These are phyloP conservation scores for Lethocerus indicus DNA, from an alignment of 1,140 invertebrate genomes.

Conservation along the genomic window DNA sequence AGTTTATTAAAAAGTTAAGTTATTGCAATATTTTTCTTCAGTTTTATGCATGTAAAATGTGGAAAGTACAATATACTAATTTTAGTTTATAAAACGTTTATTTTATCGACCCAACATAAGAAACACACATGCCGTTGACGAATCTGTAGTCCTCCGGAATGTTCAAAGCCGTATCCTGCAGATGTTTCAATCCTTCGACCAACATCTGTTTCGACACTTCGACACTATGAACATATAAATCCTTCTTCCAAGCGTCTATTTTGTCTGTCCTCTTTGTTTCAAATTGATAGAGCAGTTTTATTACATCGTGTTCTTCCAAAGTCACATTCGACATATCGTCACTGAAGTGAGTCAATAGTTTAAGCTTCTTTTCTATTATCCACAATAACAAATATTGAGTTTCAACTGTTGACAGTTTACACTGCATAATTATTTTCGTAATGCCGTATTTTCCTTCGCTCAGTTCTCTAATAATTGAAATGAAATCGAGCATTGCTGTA, in stretches of 20 bases:
- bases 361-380: constrained; percentile 4
- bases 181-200: neutral
- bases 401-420: neutral
- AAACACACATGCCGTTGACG: neutral
- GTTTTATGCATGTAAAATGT: too few relatives aligned
- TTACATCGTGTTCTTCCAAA: neutral
- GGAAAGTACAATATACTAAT: too few relatives aligned
- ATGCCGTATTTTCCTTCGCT: neutral
- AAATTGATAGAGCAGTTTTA: neutral
- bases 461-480: neutral
- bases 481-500: neutral
- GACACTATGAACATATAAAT: neutral
- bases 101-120: constrained; percentile 3
- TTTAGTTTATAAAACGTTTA: neutral
- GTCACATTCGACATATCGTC: neutral
- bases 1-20: too few relatives aligned
- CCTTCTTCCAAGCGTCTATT: neutral
- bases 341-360: neutral
- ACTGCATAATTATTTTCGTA: neutral
- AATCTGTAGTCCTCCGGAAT: neutral
- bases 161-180: neutral
- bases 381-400: neutral
- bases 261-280: neutral
- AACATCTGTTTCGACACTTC: constrained; percentile 1
- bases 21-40: too few relatives aligned